phyloP scores from a whole-genome alignment of 1,140 invertebrate genomes.

The Drosophila repleta region DNA sequence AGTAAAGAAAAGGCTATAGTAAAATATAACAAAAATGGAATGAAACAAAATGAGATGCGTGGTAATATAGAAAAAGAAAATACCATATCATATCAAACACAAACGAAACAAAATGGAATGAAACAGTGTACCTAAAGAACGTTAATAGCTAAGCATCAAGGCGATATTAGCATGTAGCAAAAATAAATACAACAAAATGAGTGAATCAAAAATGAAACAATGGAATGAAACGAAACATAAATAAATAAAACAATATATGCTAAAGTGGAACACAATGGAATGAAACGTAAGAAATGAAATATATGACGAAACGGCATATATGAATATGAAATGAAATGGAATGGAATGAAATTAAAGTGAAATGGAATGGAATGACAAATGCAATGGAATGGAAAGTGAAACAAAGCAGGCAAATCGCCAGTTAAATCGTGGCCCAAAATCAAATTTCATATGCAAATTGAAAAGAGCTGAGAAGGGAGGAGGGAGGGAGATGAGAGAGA shows the following conservation, averaged over 20 bases:
- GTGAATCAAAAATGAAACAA: background rate
- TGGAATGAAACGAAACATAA: background rate
- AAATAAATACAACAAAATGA: no score
- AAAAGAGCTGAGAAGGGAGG: constrained; percentile 23
- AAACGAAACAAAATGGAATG: constrained; percentile 1
- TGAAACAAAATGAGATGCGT: constrained; percentile 3
- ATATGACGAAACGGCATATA: background rate
- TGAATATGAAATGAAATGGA: background rate
- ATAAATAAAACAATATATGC: no score
- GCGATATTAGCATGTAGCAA: no score
- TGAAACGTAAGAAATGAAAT: background rate
- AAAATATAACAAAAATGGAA: background rate
- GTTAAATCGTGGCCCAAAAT: constrained; percentile 13
- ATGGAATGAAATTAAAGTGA: background rate
- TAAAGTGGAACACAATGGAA: background rate
- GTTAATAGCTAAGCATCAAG: no score
- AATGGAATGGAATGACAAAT: constrained; percentile 11
- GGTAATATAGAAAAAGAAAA: no score
- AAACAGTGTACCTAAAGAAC: constrained; percentile 22
- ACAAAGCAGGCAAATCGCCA: background rate
- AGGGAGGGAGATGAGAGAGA: no score
- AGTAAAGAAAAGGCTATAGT: background rate
- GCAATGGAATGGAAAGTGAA: constrained; percentile 5
- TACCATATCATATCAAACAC: no score
- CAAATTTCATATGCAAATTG: constrained; percentile 63